Evolutionary conservation across 2,113 vertebrate genomes (phyloP), one percentile per base, ranked within the genome.

Genomic region (Picathartes gymnocephalus): DNA sequence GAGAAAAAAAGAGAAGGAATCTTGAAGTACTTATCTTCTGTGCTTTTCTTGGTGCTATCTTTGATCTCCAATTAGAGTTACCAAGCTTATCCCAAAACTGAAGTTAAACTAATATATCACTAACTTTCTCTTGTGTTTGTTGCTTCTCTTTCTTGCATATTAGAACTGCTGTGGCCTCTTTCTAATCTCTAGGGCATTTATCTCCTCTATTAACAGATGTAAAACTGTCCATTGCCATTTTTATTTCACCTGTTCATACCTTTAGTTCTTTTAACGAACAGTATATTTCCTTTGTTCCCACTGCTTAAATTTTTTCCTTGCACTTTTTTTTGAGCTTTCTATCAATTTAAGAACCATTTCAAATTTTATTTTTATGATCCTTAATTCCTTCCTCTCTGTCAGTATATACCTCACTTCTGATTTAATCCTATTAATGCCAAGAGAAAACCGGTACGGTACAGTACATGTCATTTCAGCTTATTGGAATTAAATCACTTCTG

Each of bases 341-440:
- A 76, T 93, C 82, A 91, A 89, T 51, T 92, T 72, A 73, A 91
- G 95, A 97, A 83, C 23, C 64, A 92, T 95, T 95, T 70, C 62
- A 81, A 95, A 71, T 85, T 31, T 70, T 92, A 92, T 78, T 94
- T 93, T 79, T 79, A 50, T 62, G 28, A 86, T 65, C 57, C 80
- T 81, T 92, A 93, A 94, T 94, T 93, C 81, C 51, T 58, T 30
- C 13, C 33, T 93, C 45, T 88, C 88, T 84, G 80, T 81, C 73
- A 91, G 78, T 62, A 33, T 68, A 27, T 81, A 65, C 65, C 86
- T 94, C 51, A 48, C 39, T 91, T 95, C 45, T 88, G 62, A 92
- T 91, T 88, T 93, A 92, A 95, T 92, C 91, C 81, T 89, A 70
- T 91, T 97, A 94, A 64, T 58, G 64, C 37, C 89, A 89, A 94